Percentiles rank a stretch among this genome's conserved stretches.
Conservation (phyloP, 2,113 vertebrate genomes). For the Cinclus mexicanus region DNA sequence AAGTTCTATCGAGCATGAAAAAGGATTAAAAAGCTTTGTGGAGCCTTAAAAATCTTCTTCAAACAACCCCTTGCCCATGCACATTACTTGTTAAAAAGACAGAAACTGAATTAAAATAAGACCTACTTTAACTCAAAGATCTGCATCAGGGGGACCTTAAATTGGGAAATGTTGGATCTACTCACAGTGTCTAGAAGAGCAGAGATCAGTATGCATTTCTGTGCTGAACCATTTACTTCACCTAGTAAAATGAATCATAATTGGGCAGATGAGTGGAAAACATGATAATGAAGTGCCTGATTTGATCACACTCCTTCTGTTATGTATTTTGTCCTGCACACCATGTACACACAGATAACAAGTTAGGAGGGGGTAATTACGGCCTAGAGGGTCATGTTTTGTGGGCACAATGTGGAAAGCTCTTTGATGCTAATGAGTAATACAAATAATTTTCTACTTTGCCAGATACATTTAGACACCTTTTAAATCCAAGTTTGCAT, state of each 20-base stretch:
- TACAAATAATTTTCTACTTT: neutral
- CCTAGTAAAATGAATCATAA: neutral
- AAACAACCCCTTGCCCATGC: neutral
- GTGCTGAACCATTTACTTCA: neutral
- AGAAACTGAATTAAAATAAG: neutral
- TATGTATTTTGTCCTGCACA: neutral
- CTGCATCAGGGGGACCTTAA: neutral
- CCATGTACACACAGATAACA: neutral
- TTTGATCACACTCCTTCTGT: neutral
- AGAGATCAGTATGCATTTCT: neutral
- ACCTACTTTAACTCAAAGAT: neutral
- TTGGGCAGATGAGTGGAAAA: neutral
- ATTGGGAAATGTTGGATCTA: neutral
- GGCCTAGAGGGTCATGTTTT: neutral
- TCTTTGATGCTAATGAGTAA: neutral
- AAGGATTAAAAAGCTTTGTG: neutral
- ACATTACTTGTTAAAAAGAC: neutral
- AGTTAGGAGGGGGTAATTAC: neutral
- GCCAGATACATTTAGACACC: neutral
- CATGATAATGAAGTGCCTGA: neutral
- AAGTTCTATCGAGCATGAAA: neutral
- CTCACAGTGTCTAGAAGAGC: neutral
- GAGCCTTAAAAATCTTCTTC: neutral
- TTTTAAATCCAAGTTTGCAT: conserved; percentile 1
- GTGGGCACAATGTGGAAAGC: neutral